A percentile compares a stretch with the other conserved stretches of the same genome.
Conservation (phyloP, 23 tunicate genomes). For the Ascidia mentula region DNA sequence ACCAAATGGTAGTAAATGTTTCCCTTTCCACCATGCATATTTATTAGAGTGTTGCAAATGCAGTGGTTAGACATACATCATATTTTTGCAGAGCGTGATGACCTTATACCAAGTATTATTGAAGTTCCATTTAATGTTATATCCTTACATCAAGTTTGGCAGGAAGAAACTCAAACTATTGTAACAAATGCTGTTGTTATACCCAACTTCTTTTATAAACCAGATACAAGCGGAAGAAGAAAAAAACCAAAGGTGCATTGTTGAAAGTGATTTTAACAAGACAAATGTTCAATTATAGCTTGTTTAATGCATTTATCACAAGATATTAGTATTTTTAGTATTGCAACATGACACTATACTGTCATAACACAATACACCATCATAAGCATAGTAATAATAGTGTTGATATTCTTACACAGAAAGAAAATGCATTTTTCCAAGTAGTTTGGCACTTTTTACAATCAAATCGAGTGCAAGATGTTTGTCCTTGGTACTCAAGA, state of each 20-base stretch:
- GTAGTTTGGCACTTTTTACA: constrained; percentile 84
- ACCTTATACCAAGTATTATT: constrained; percentile 7
- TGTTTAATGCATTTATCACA: too few species aligned
- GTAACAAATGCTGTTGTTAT: constrained; percentile 44
- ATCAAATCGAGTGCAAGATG: constrained; percentile 79
- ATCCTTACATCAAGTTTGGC: constrained; percentile 71
- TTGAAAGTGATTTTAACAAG: neutral
- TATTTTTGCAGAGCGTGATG: neutral
- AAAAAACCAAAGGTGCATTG: constrained; percentile 60
- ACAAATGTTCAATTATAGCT: neutral
- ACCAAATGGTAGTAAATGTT: constrained; percentile 14
- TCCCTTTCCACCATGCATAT: neutral
- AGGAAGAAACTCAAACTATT: constrained; percentile 64
- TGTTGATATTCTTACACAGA: constrained; percentile 8
- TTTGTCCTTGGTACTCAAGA: constrained; percentile 75
- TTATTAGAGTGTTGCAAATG: neutral
- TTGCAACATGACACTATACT: neutral
- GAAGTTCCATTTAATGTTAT: constrained; percentile 85
- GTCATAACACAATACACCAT: neutral
- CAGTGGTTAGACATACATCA: neutral
- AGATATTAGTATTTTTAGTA: neutral
- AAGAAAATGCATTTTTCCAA: constrained; percentile 75
- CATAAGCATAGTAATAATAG: neutral
- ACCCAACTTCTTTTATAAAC: constrained; percentile 73
- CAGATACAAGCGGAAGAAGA: constrained; percentile 47